Percentiles rank a stretch among this genome's conserved stretches.
These are phyloP conservation scores for Yasuhikotakia modesta DNA, from an alignment of 2,797 vertebrate species.

Conservation along the genomic window DNA sequence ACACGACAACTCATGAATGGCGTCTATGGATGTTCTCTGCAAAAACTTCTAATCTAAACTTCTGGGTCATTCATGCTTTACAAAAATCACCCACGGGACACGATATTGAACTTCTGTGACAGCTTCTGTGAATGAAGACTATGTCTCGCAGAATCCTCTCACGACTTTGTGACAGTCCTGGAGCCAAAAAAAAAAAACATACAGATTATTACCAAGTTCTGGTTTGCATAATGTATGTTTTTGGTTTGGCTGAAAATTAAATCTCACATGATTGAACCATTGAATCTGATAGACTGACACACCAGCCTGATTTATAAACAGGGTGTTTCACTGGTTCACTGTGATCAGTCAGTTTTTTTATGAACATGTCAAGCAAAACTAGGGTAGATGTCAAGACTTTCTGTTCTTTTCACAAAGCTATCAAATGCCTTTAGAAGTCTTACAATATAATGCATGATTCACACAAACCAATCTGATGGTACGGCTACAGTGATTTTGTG, in stretches of 20 bases:
- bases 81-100: conserved; percentile 41
- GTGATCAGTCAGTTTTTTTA: not conserved
- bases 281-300: not conserved
- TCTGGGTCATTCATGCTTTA: conserved; percentile 41
- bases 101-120: conserved; percentile 13
- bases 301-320: not conserved
- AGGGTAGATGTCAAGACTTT: not conserved
- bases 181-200: not conserved
- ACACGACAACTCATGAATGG: conserved; percentile 68
- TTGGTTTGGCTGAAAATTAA: not conserved
- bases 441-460: not conserved
- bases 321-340: not conserved
- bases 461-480: not conserved
- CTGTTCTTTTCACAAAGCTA: not conserved
- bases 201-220: not conserved
- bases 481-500: not conserved
- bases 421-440: not conserved
- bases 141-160: conserved; percentile 21
- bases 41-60: conserved; percentile 64
- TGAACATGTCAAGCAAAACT: not conserved
- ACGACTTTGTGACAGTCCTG: too few relatives aligned
- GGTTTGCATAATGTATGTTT: not conserved
- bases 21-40: conserved; percentile 64
- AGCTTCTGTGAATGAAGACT: conserved; percentile 15
- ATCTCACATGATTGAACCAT: not conserved